Evolutionary conservation across 2,888 invertebrate genomes (phyloP), one percentile per base, ranked within the genome.

Genomic region (Sturmia bella): DNA sequence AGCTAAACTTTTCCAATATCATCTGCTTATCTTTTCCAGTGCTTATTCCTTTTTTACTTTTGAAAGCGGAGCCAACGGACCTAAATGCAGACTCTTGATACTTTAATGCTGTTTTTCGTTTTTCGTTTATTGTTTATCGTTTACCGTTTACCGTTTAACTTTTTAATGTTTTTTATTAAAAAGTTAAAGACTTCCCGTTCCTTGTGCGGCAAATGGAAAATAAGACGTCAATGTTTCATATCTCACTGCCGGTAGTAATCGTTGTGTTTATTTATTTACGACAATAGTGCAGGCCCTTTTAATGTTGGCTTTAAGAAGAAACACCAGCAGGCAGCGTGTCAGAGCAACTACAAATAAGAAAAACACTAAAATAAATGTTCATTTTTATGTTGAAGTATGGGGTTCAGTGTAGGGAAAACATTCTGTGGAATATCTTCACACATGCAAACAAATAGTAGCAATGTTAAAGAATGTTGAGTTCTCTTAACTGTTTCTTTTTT

Each of bases 281-380:
- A n/a, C 39, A 32, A 43, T 61, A 27, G 43, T 72, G 6, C 17
- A 19, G 72, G 17, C 39, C 50, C 43, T 41, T 61, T 61, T 37
- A 37, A 3, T 56, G 24, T 48, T 15, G 15, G 6, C 56, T 45
- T 37, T 24, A 13, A 27, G 61, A 63, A 54, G 7, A n/a, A n/a
- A n/a, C 48, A 21, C 39, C 19, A 39, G 9, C 72, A 45, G 32
- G 48, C 41, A 74, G 52, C 19, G 45, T 64, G 69, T 45, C 21
- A 15, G 39, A 74, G 59, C 32, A 61, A 52, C 54, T 19, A 70
- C 66, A 78, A 82, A 78, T 70, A 48, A 74, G 19, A 78, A 69
- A 64, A 77, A 43, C 19, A 64, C 69, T 52, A 43, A 69, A 52
- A 74, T 61, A 70, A 70, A 74, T 82, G 59, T 66, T 59, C 59